phyloP scores from a whole-genome alignment of 2,888 invertebrate genomes.

The Molorchus minor region DNA sequence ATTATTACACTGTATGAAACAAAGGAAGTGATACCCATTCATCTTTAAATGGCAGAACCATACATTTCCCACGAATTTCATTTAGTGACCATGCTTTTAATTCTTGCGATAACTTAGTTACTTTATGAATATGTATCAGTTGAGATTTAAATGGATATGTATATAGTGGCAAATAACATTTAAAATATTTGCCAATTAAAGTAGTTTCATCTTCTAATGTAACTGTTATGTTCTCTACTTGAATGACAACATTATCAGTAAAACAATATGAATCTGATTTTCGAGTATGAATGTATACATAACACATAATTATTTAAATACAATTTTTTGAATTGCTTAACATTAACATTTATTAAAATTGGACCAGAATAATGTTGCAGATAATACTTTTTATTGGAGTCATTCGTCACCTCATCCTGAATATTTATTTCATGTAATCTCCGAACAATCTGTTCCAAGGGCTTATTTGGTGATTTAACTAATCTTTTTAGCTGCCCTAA shows the following conservation, averaged over 20 bases:
- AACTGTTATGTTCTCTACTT: neutral
- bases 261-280: neutral
- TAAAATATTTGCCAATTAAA: neutral
- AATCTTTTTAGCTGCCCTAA: slow-evolving; percentile 26
- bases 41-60: neutral
- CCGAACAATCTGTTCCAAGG: slow-evolving; percentile 28
- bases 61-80: neutral
- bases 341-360: too few species aligned
- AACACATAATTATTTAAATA: too few species aligned
- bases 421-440: neutral
- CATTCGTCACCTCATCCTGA: too few species aligned
- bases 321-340: too few species aligned
- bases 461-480: slow-evolving; percentile 21
- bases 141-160: neutral
- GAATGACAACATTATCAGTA: neutral
- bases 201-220: neutral
- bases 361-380: neutral
- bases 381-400: too few species aligned
- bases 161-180: neutral
- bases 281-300: too few species aligned
- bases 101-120: neutral
- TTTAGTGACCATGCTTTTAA: neutral
- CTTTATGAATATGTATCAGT: neutral
- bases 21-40: neutral
- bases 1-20: neutral